These are phyloP conservation scores for Zophobas morio DNA, from an alignment of 1,140 invertebrate species.

Conservation along the genomic window DNA sequence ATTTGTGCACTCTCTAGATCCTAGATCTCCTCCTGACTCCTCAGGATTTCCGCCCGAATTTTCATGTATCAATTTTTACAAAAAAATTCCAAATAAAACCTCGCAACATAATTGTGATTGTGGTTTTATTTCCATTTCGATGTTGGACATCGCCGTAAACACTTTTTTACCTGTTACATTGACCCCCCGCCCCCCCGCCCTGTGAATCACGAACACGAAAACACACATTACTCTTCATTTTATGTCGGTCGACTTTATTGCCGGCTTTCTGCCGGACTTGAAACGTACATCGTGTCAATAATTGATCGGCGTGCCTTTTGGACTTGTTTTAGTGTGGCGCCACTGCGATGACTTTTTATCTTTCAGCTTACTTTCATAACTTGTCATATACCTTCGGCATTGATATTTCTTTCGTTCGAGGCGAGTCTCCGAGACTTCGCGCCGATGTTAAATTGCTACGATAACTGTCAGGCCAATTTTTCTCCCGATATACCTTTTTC, in stretches of 20 bases:
- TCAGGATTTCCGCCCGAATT: too few species aligned
- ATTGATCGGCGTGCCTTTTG: conserved; percentile 14
- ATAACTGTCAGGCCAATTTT: conserved; percentile 8
- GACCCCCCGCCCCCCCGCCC: too few species aligned
- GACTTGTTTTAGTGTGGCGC: conserved; percentile 15
- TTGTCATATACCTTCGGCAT: conserved; percentile 18
- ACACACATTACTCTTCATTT: neutral
- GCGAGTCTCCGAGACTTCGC: neutral
- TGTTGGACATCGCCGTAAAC: too few species aligned
- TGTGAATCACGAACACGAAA: neutral
- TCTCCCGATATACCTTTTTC: neutral
- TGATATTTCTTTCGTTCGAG: neutral
- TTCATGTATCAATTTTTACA: too few species aligned
- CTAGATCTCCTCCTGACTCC: too few species aligned
- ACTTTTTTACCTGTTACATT: too few species aligned
- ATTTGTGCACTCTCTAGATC: too few species aligned
- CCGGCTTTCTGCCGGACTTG: neutral
- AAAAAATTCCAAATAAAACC: too few species aligned
- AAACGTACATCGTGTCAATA: conserved; percentile 19
- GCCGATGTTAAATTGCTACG: conserved; percentile 19
- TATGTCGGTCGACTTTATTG: neutral
- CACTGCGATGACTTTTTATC: neutral
- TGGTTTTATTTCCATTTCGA: too few species aligned
- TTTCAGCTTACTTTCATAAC: conserved; percentile 28
- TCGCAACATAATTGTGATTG: too few species aligned